These are phyloP conservation scores for Cremastobaeus sp. DNA, from an alignment of 2,888 invertebrate species.

Conservation along the genomic window DNA sequence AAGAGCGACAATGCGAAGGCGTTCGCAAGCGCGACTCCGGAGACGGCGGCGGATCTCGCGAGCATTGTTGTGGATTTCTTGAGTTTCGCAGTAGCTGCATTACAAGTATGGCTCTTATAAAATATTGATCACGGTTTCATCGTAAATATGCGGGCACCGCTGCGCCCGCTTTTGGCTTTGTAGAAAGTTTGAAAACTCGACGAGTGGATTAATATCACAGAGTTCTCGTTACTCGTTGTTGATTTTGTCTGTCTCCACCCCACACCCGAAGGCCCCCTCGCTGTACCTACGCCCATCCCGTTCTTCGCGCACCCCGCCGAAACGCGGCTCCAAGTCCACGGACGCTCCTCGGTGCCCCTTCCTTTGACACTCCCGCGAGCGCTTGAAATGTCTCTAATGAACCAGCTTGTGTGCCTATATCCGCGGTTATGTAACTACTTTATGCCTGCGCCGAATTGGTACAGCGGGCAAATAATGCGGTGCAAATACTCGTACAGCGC, in stretches of 20 bases:
- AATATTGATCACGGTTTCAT: constrained; percentile 77
- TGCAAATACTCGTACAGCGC: constrained; percentile 50
- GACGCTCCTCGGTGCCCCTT: constrained; percentile 52
- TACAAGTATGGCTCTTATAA: constrained; percentile 66
- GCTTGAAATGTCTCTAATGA: constrained; percentile 78
- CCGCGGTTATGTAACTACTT: constrained; percentile 74
- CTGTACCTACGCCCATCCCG: constrained; percentile 50
- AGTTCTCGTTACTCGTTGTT: constrained; percentile 79
- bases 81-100: constrained; percentile 55
- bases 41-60: constrained; percentile 30
- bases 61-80: constrained; percentile 59
- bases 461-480: constrained; percentile 58
- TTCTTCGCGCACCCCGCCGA: constrained; percentile 59
- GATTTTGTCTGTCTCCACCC: constrained; percentile 77
- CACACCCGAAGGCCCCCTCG: constrained; percentile 53
- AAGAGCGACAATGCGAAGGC: constrained; percentile 41
- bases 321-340: constrained; percentile 60
- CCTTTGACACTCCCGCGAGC: constrained; percentile 46
- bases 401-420: constrained; percentile 78
- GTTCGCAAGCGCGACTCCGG: constrained; percentile 37
- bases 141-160: constrained; percentile 73
- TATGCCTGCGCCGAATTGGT: constrained; percentile 62
- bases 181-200: constrained; percentile 79
- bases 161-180: constrained; percentile 74
- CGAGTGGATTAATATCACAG: constrained; percentile 79